phyloP scores from a whole-genome alignment of 2,888 invertebrate species.

The Lithosia quadra region DNA sequence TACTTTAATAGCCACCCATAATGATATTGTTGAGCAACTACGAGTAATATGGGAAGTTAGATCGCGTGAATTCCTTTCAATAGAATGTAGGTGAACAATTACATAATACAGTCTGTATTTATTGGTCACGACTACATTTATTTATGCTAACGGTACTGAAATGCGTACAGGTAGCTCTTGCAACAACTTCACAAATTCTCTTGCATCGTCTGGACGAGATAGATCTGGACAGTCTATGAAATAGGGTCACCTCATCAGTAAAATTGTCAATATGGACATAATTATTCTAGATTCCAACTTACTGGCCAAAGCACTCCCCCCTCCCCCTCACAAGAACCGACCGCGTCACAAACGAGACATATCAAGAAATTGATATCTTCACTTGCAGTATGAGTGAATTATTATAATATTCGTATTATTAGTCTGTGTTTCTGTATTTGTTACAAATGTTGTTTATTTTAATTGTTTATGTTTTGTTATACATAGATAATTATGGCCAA shows the following conservation, averaged over 20 bases:
- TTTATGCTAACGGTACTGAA: constrained; percentile 12
- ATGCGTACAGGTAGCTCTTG: constrained; percentile 14
- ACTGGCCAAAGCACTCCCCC: too few relatives aligned
- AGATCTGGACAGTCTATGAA: not conserved
- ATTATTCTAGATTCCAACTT: not conserved
- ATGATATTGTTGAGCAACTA: not conserved
- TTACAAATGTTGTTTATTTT: too few relatives aligned
- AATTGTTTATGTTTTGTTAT: too few relatives aligned
- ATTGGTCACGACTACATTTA: constrained; percentile 9
- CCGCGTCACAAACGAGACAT: too few relatives aligned
- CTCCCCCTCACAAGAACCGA: too few relatives aligned
- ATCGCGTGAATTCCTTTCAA: constrained; percentile 15
- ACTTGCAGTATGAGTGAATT: too few relatives aligned
- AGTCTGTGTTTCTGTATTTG: too few relatives aligned
- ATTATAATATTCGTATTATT: too few relatives aligned
- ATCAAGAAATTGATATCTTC: too few relatives aligned
- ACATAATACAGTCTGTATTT: constrained; percentile 20
- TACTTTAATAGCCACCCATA: not conserved
- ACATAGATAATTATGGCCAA: too few relatives aligned
- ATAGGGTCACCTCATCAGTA: constrained; percentile 10
- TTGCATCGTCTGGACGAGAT: constrained; percentile 13
- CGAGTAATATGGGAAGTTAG: not conserved
- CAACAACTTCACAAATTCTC: constrained; percentile 11
- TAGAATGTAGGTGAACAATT: constrained; percentile 22
- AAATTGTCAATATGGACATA: not conserved